A percentile compares a stretch with the other conserved stretches of the same genome.
Conservation (phyloP, 2,888 invertebrate species). For the Acanthosepion esculentum region DNA sequence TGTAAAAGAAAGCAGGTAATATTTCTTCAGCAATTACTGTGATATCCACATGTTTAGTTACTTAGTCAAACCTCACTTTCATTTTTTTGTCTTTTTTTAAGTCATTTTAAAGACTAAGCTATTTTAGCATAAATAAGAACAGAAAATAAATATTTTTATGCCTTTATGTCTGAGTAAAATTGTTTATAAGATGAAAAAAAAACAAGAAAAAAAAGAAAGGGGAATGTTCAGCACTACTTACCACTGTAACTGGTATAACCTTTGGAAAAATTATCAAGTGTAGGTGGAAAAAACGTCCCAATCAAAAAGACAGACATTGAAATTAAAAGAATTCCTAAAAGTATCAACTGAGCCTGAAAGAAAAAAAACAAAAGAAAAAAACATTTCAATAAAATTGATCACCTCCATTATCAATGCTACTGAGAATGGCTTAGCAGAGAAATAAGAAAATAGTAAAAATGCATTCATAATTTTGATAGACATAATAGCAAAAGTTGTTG, state of each 20-base stretch:
- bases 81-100: too few species aligned
- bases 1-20: too few species aligned
- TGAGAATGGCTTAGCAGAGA: background rate
- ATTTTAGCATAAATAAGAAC: too few species aligned
- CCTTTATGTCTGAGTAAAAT: too few species aligned
- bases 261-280: slow-evolving; percentile 81
- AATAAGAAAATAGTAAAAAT: background rate
- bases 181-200: too few species aligned
- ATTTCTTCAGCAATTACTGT: too few species aligned
- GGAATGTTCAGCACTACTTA: slow-evolving; percentile 74
- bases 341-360: slow-evolving; percentile 88
- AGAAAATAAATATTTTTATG: background rate
- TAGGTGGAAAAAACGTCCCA: slow-evolving; percentile 89
- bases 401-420: too few species aligned
- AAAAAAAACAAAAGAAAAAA: background rate
- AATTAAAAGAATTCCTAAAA: slow-evolving; percentile 87
- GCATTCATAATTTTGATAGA: background rate
- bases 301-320: slow-evolving; percentile 93
- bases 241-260: slow-evolving; percentile 90
- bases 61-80: too few species aligned
- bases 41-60: too few species aligned
- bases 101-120: too few species aligned
- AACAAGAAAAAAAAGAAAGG: too few species aligned
- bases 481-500: background rate
- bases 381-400: background rate